Percentiles rank a stretch among this genome's conserved stretches.
Conservation (phyloP, 2,113 vertebrate genomes). For the Stomatorhinus ivindoensis region DNA sequence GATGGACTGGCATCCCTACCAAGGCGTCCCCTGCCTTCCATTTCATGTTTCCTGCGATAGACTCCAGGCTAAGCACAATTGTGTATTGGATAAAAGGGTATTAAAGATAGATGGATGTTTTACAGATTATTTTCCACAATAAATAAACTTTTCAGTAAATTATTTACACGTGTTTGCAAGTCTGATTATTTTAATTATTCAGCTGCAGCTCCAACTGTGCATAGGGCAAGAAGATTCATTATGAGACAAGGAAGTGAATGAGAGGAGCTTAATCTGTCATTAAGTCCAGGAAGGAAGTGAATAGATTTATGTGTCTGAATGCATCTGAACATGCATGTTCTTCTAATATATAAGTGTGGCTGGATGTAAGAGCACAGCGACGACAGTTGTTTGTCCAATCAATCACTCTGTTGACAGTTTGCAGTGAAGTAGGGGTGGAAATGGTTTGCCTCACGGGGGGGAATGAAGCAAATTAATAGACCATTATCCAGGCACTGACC, state of each 20-base stretch:
- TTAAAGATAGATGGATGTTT: not conserved
- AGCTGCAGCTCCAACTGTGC: not conserved
- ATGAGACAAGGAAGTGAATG: not conserved
- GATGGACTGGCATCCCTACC: not conserved
- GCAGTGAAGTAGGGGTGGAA: not conserved
- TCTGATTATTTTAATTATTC: not conserved
- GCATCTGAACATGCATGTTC: not conserved
- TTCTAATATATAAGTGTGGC: not conserved
- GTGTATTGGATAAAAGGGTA: not conserved
- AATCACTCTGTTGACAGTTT: not conserved
- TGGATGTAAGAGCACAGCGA: not conserved
- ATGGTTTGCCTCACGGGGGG: not conserved
- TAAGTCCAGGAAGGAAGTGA: not conserved
- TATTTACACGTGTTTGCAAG: not conserved
- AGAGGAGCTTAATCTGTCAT: not conserved
- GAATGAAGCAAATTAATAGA: constrained; percentile 8
- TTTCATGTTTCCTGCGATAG: not conserved
- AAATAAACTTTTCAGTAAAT: not conserved
- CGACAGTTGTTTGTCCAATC: not conserved
- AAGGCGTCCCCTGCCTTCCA: not conserved
- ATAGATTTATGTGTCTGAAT: not conserved
- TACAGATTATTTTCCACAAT: not conserved
- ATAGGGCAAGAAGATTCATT: not conserved
- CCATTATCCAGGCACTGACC: constrained; percentile 1
- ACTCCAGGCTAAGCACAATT: not conserved